Conservation (phyloP, 2,888 invertebrate genomes). For the Notodonta ziczac region DNA sequence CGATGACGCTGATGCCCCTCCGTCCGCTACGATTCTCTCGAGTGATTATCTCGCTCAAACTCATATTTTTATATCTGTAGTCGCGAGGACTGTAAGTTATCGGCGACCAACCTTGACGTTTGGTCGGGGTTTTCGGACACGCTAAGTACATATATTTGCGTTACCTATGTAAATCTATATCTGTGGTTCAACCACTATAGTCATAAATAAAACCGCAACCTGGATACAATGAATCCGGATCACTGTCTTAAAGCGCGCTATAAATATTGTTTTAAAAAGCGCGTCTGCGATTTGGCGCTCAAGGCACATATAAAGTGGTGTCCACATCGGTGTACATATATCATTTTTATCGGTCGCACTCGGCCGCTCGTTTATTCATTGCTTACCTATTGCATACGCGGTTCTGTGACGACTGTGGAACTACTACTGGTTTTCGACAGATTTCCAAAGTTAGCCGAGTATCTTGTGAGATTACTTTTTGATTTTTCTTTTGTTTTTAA, state of each 20-base stretch:
- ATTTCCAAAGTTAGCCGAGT: neutral
- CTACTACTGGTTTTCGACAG: conserved; percentile 48
- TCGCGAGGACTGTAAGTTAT: too few relatives aligned
- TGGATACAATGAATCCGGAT: conserved; percentile 1
- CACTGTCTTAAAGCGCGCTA: conserved; percentile 32
- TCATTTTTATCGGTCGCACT: conserved; percentile 84
- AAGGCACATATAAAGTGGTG: conserved; percentile 77
- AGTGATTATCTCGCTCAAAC: too few relatives aligned
- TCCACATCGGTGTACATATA: conserved; percentile 75
- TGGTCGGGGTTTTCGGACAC: too few relatives aligned
- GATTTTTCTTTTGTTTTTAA: too few relatives aligned
- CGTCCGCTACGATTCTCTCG: too few relatives aligned
- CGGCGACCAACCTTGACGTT: too few relatives aligned
- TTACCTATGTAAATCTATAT: too few relatives aligned
- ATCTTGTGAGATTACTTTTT: neutral
- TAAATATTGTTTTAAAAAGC: conserved; percentile 49
- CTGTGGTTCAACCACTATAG: too few relatives aligned
- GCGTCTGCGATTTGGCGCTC: conserved; percentile 48
- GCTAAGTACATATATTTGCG: too few relatives aligned
- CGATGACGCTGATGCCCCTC: too few relatives aligned
- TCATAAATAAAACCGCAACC: too few relatives aligned
- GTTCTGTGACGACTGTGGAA: conserved; percentile 59
- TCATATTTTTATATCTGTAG: too few relatives aligned
- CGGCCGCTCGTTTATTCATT: conserved; percentile 79
- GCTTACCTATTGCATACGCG: conserved; percentile 81